phyloP scores from a whole-genome alignment of 2,113 vertebrate species.

The Scartelaos histophorus region DNA sequence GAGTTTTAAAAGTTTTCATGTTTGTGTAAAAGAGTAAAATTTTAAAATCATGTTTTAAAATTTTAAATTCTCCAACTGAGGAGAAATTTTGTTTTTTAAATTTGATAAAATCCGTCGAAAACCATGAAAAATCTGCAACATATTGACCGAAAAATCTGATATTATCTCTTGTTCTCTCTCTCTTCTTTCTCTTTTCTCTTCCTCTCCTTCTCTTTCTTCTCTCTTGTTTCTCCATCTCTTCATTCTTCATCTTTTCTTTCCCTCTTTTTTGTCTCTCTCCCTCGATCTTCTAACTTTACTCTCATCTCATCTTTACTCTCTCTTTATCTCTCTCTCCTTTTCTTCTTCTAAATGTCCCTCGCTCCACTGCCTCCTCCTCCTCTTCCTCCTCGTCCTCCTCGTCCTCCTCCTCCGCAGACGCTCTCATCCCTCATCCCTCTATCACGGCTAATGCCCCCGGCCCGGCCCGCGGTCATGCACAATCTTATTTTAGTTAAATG shows the following conservation, averaged over 20 bases:
- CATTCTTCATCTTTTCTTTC: neutral
- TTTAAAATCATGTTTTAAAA: no score
- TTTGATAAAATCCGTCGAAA: no score
- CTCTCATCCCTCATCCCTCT: constrained; percentile 10
- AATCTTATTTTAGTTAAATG: constrained; percentile 2
- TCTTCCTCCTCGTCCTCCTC: neutral
- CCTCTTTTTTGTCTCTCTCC: constrained; percentile 2
- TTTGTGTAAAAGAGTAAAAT: no score
- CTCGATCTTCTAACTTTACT: constrained; percentile 3
- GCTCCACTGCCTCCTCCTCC: neutral
- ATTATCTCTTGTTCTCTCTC: neutral
- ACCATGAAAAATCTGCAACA: no score
- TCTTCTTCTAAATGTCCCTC: neutral
- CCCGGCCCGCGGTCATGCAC: neutral
- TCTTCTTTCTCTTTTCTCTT: neutral
- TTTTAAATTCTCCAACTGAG: no score
- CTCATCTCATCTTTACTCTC: no score
- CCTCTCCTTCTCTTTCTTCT: neutral
- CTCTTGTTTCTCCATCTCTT: neutral
- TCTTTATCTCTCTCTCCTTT: no score
- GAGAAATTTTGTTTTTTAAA: no score
- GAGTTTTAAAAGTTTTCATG: no score
- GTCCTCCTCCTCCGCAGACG: constrained; percentile 9
- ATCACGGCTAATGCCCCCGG: neutral
- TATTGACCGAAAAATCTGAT: no score